phyloP scores from a whole-genome alignment of 1,140 invertebrate species.

The Lysiphlebus fabarum region DNA sequence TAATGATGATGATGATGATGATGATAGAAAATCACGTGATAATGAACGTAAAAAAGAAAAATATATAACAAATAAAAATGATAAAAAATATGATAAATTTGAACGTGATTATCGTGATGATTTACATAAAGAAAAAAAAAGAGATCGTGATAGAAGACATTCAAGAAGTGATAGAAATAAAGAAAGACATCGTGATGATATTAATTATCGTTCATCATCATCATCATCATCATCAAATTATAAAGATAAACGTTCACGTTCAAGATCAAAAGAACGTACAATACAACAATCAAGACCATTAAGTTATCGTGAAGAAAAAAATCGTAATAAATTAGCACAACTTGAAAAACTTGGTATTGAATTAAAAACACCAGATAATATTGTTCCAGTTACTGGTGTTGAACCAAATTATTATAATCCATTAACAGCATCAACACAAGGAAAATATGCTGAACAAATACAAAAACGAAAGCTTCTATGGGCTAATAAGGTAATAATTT shows the following conservation, averaged over 20 bases:
- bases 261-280: conserved; percentile 43
- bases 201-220: not conserved
- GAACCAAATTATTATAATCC: conserved; percentile 80
- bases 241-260: conserved; percentile 42
- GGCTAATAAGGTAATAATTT: conserved; percentile 65
- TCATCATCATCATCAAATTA: conserved; percentile 24
- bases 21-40: conserved; percentile 37
- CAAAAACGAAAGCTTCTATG: conserved; percentile 88
- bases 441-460: conserved; percentile 82
- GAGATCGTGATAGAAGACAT: conserved; percentile 36
- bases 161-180: conserved; percentile 39
- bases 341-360: conserved; percentile 55
- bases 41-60: conserved; percentile 35
- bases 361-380: conserved; percentile 44
- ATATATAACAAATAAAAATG: conserved; percentile 33
- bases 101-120: conserved; percentile 37
- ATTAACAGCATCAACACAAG: conserved; percentile 70
- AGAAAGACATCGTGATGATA: conserved; percentile 38
- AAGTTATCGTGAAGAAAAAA: conserved; percentile 50
- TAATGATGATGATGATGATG: conserved; percentile 26
- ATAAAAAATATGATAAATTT: conserved; percentile 37
- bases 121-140: conserved; percentile 33
- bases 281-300: conserved; percentile 35
- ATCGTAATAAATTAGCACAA: conserved; percentile 52
- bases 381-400: conserved; percentile 24